phyloP scores from a whole-genome alignment of 2,113 vertebrate species.

The Callionymus lyra region DNA sequence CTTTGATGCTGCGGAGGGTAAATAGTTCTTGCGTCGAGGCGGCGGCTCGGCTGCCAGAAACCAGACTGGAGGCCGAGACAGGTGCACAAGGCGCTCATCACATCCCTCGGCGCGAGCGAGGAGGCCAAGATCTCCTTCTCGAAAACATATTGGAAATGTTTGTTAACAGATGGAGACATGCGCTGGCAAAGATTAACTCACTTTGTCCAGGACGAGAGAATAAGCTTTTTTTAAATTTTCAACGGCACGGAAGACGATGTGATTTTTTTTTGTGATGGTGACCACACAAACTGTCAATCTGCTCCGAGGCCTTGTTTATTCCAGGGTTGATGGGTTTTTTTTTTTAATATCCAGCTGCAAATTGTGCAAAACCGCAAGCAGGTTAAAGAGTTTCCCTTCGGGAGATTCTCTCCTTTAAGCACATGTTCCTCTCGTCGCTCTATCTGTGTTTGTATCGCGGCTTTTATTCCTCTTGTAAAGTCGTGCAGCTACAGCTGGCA shows the following conservation, averaged over 20 bases:
- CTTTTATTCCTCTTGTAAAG: slow-evolving; percentile 54
- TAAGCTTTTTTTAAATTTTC: slow-evolving; percentile 29
- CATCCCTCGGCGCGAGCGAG: slow-evolving; percentile 42
- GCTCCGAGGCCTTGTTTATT: slow-evolving; percentile 33
- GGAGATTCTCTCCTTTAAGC: slow-evolving; percentile 24
- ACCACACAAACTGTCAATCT: slow-evolving; percentile 19
- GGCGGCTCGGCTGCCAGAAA: slow-evolving; percentile 43
- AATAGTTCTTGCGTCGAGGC: slow-evolving; percentile 46
- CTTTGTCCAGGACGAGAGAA: slow-evolving; percentile 32
- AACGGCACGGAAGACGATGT: slow-evolving; percentile 27
- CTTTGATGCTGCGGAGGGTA: slow-evolving; percentile 40
- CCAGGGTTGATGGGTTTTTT: slow-evolving; percentile 27
- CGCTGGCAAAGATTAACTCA: slow-evolving; percentile 43
- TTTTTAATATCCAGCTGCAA: slow-evolving; percentile 47
- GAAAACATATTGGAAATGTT: slow-evolving; percentile 56
- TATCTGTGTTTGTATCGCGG: slow-evolving; percentile 57
- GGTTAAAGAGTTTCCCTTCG: slow-evolving; percentile 32
- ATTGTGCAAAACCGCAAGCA: slow-evolving; percentile 56
- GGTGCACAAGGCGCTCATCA: slow-evolving; percentile 56
- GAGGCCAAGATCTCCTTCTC: slow-evolving; percentile 60
- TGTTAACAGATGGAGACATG: slow-evolving; percentile 59
- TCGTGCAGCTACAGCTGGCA: slow-evolving; percentile 65
- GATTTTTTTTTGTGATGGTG: neutral
- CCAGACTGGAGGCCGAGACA: slow-evolving; percentile 51
- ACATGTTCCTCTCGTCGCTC: slow-evolving; percentile 24